These are phyloP conservation scores for Sphaerodactylus townsendi DNA, from an alignment of 2,113 vertebrate species.

Conservation along the genomic window DNA sequence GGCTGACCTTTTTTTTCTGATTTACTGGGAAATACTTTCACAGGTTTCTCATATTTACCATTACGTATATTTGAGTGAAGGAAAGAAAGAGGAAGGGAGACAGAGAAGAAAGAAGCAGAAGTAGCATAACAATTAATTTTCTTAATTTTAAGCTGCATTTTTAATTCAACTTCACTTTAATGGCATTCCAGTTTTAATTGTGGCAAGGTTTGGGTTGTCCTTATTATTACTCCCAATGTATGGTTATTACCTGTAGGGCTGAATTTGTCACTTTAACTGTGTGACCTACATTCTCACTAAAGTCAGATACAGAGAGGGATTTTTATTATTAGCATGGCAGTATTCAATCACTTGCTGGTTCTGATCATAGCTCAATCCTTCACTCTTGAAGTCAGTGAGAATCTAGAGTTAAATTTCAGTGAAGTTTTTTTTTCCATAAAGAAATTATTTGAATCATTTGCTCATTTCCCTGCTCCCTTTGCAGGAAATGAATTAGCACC, in stretches of 20 bases:
- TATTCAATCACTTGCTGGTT: background rate
- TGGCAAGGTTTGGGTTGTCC: background rate
- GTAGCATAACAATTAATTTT: background rate
- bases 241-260: background rate
- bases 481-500: background rate
- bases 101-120: background rate
- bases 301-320: background rate
- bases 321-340: slow-evolving; percentile 10
- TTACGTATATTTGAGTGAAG: background rate
- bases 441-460: background rate
- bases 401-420: background rate
- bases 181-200: background rate
- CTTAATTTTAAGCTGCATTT: background rate
- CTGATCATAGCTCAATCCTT: background rate
- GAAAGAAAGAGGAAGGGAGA: background rate
- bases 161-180: background rate
- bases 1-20: background rate
- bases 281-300: slow-evolving; percentile 17
- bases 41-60: background rate
- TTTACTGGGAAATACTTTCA: background rate
- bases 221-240: background rate
- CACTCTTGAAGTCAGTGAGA: background rate
- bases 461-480: background rate
- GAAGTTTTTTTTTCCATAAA: background rate
- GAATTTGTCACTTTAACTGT: background rate